Evolutionary conservation across 64 coral and sea anemone genomes (phyloP).

Genomic region (Montipora sp.): DNA sequence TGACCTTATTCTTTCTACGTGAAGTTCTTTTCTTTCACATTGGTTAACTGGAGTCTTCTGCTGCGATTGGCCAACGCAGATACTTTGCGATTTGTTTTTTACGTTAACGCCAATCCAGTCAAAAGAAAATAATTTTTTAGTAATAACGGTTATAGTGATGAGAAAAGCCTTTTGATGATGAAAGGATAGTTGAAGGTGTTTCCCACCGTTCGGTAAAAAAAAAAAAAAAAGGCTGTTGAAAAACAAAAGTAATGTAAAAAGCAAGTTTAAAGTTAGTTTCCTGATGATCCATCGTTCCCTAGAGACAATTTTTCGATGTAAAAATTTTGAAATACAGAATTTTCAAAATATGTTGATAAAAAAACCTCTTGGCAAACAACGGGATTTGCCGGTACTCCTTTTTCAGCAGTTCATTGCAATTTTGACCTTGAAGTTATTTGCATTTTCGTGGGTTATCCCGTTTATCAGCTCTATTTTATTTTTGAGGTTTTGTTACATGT

Average conservation of each 20-base stretch:
- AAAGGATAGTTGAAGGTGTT: neutral
- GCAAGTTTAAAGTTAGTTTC: neutral
- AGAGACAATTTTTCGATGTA: neutral
- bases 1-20: neutral
- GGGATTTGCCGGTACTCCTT: too few species aligned
- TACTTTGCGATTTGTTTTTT: neutral
- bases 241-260: neutral
- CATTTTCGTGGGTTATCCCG: too few species aligned
- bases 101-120: neutral
- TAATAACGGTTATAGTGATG: neutral
- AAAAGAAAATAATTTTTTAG: neutral
- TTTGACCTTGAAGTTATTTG: too few species aligned
- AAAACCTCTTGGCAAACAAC: too few species aligned
- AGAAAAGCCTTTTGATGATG: neutral
- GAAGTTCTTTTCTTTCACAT: neutral
- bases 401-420: too few species aligned
- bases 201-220: neutral
- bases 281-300: neutral
- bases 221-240: neutral
- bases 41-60: neutral
- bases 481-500: too few species aligned
- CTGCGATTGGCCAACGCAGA: neutral
- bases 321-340: neutral
- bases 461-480: too few species aligned
- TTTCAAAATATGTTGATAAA: neutral